phyloP scores from a whole-genome alignment of 2,797 vertebrate genomes.

The Rhabdophis nuchalis region DNA sequence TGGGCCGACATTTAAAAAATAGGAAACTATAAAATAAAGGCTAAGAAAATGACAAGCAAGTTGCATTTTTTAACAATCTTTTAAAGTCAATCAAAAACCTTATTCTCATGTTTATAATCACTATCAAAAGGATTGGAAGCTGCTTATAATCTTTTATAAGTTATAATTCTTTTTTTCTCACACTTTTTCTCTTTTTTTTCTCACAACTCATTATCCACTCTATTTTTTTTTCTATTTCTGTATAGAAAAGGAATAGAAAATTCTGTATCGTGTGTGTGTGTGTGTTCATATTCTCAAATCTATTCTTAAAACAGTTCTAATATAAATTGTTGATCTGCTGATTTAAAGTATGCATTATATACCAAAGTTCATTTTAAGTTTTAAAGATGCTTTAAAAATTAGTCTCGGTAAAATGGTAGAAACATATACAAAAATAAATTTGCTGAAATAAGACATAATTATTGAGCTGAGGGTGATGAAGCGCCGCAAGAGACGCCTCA shows the following conservation, averaged over 20 bases:
- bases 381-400: background rate
- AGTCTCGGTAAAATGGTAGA: background rate
- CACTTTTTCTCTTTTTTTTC: background rate
- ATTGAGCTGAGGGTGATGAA: no score
- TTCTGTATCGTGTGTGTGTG: background rate
- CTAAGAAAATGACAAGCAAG: background rate
- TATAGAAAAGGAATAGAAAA: background rate
- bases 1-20: constrained; percentile 34
- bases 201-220: background rate
- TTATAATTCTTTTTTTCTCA: background rate
- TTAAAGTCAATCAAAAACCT: background rate
- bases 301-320: background rate
- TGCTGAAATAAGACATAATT: background rate
- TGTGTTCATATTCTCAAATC: background rate
- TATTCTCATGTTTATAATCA: background rate
- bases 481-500: no score
- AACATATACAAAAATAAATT: background rate
- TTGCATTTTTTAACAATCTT: background rate
- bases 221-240: background rate
- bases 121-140: background rate
- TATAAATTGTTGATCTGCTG: background rate
- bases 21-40: constrained; percentile 28
- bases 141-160: background rate
- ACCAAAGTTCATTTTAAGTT: background rate
- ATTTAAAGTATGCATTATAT: background rate